These are phyloP conservation scores for Liolophura sinensis DNA, from an alignment of 1,140 invertebrate species.

Conservation along the genomic window DNA sequence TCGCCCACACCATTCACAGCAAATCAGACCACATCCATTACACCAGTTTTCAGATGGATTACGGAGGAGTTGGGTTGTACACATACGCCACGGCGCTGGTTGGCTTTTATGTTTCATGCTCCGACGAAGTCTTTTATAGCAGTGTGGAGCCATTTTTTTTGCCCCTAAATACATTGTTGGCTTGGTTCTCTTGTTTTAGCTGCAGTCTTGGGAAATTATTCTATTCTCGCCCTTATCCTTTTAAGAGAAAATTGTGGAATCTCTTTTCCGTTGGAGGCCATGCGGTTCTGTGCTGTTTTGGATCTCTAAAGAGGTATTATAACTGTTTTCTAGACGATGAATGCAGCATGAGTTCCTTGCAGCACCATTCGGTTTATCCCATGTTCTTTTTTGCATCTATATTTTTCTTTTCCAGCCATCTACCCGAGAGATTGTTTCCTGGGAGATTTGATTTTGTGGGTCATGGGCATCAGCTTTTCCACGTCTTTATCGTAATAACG, in stretches of 20 bases:
- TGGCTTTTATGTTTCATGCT: conserved; percentile 28
- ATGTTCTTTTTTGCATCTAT: conserved; percentile 30
- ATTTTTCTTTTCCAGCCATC: conserved; percentile 55
- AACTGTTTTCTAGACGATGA: conserved; percentile 19
- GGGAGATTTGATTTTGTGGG: conserved; percentile 60
- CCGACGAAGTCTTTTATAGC: conserved; percentile 21
- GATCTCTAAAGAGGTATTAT: conserved; percentile 28
- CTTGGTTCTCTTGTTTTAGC: conserved; percentile 30
- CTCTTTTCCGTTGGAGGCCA: conserved; percentile 25
- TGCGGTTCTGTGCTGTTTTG: conserved; percentile 23
- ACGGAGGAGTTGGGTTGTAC: conserved; percentile 44
- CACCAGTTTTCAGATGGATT: conserved; percentile 46
- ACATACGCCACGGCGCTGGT: conserved; percentile 39
- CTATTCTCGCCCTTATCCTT: conserved; percentile 28
- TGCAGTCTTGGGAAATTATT: conserved; percentile 32
- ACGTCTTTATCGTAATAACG: conserved; percentile 52
- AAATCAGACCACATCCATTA: conserved; percentile 44
- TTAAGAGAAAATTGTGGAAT: conserved; percentile 34
- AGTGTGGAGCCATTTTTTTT: conserved; percentile 22
- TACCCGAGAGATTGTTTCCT: conserved; percentile 57
- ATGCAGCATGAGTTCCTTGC: conserved; percentile 25
- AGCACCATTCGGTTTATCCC: conserved; percentile 27
- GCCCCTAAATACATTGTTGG: conserved; percentile 28
- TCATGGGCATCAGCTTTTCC: conserved; percentile 61
- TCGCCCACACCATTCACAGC: conserved; percentile 47